Evolutionary conservation across 2,113 vertebrate species (phyloP).

Genomic region (Chamaetylas fuelleborni): DNA sequence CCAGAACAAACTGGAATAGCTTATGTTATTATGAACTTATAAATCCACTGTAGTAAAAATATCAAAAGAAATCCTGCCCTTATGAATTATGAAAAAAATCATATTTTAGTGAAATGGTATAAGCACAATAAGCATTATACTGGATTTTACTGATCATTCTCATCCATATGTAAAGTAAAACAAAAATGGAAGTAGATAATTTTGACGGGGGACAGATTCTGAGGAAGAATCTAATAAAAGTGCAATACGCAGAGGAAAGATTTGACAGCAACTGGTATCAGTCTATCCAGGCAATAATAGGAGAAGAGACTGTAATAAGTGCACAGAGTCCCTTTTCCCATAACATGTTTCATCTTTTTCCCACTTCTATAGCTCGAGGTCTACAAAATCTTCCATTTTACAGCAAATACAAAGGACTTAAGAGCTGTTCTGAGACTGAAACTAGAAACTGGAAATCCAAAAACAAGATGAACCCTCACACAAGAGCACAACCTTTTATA

Average conservation of each 20-base stretch:
- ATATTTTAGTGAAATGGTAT: not conserved
- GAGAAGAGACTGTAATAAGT: not conserved
- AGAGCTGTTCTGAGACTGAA: constrained; percentile 21
- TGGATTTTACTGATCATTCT: not conserved
- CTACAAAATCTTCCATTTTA: constrained; percentile 18
- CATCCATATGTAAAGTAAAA: not conserved
- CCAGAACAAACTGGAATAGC: not conserved
- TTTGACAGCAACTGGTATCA: not conserved
- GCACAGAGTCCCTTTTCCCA: not conserved
- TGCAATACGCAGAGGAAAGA: not conserved
- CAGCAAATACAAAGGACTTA: not conserved
- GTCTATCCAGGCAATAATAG: not conserved
- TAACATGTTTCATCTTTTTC: not conserved
- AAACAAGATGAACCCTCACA: not conserved
- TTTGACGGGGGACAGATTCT: not conserved
- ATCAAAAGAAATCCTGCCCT: not conserved
- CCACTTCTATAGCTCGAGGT: not conserved
- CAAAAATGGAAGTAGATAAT: not conserved
- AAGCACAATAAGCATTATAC: not conserved
- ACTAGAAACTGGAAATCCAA: not conserved
- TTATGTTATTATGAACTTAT: not conserved
- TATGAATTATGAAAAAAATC: not conserved
- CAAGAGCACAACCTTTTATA: not conserved
- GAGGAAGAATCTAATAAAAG: constrained; percentile 17
- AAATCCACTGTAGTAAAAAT: constrained; percentile 13